Base-by-base conservation (phyloP, 2,888 invertebrate species). In the Pyralis farinalis region DNA sequence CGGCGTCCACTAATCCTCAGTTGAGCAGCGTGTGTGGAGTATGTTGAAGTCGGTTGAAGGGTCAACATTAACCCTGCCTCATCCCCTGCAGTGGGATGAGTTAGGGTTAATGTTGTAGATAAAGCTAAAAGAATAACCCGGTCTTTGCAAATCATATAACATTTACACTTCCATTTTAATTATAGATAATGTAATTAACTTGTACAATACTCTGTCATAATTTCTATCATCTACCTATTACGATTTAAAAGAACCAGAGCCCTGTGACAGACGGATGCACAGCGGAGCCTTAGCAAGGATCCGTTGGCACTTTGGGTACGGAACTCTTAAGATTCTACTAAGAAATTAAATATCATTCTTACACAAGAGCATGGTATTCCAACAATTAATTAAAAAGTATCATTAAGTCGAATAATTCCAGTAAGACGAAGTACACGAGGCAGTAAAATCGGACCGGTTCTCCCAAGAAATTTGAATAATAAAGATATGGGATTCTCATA, bases 381-480 rank as follows among this genome's bases (percentile, higher is more conserved):
- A 20, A 33, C 16, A 33, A 39, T 27, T 39, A 49, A 58, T 54
- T 62, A 63, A 55, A 58, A 53, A 60, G 37, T 58, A 55, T 58
- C 51, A 54, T 59, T 33, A 28, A 53, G 56, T 51, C 45, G 53
- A 46, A 47, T 48, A 53, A 55, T 50, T 49, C 47, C 53, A 52
- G 53, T 57, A 48, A 49, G 55, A 51, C 58, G 54, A 59, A 63
- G 63, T 63, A 61, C 48, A 51, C 57, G 50, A 58, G 75, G 80
- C 78, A 82, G 82, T 82, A 78, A 83, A 72, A 62, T 48, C 35
- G 50, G 69, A 81, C 84, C 82, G 83, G 84, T 80, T 68, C 52
- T 38, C 36, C 28, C 51, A 51, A 61, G 56, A 71, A 63, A 78
- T 76, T 77, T 71, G 57, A 75, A 80, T 81, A 82, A 81, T 82